phyloP scores from a whole-genome alignment of 2,797 vertebrate genomes.

The Rhabdomys pumilio region DNA sequence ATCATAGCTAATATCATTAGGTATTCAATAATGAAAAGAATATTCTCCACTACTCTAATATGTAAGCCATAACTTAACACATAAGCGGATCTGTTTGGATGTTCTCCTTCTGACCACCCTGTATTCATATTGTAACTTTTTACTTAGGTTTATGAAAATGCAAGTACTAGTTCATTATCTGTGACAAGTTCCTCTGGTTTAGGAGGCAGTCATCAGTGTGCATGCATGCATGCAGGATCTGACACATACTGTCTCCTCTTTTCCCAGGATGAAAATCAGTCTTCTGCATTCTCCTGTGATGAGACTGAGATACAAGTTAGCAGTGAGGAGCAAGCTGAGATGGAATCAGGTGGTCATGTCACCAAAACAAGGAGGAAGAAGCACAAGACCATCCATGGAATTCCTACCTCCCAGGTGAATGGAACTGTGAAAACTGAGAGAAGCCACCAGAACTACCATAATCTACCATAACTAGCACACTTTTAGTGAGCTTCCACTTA shows the following conservation, averaged over 20 bases:
- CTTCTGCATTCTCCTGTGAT: conserved; percentile 46
- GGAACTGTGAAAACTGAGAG: not conserved
- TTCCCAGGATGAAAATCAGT: conserved; percentile 83
- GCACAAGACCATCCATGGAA: conserved; percentile 83
- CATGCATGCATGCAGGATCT: not conserved
- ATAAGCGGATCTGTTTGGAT: not conserved
- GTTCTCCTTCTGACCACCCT: not conserved
- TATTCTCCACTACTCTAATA: not conserved
- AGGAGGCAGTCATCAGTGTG: not conserved
- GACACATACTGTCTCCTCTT: conserved; percentile 59
- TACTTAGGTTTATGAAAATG: not conserved
- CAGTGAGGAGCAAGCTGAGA: conserved; percentile 50
- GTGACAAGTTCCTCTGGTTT: conserved; percentile 4
- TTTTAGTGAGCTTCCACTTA: not conserved
- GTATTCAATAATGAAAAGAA: not conserved
- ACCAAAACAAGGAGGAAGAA: conserved; percentile 89
- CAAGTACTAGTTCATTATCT: not conserved
- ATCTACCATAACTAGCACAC: conserved; percentile 32
- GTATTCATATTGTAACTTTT: not conserved
- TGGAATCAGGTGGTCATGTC: conserved; percentile 71
- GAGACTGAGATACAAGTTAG: conserved; percentile 44
- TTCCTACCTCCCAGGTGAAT: conserved; percentile 66
- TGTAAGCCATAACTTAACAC: not conserved
- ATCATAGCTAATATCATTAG: not conserved
- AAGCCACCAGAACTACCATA: not conserved